These are phyloP conservation scores for Formicarius rufipectus DNA, from an alignment of 2,113 vertebrate species.

Conservation along the genomic window DNA sequence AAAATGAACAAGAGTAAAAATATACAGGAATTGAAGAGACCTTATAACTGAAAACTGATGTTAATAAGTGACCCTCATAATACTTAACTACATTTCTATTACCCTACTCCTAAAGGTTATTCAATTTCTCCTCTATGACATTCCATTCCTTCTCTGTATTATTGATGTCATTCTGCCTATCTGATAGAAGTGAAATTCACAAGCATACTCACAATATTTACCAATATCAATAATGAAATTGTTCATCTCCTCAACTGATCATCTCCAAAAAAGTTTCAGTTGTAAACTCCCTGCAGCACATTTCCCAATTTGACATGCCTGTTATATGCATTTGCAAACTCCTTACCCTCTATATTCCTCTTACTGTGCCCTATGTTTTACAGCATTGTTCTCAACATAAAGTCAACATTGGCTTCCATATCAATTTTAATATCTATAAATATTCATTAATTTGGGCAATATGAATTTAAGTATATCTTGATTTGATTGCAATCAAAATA, in stretches of 20 bases:
- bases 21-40: background rate
- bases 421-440: background rate
- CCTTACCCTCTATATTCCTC: background rate
- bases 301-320: background rate
- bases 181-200: background rate
- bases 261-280: background rate
- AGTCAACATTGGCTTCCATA: background rate
- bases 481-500: background rate
- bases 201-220: background rate
- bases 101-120: background rate
- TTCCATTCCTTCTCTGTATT: background rate
- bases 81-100: background rate
- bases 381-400: background rate
- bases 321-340: background rate
- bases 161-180: background rate
- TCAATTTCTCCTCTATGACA: background rate
- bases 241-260: too few species aligned
- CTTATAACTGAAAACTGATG: background rate
- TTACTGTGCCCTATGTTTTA: background rate
- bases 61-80: background rate
- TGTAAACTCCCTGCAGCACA: background rate
- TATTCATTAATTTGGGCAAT: background rate
- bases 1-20: background rate
- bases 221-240: background rate
- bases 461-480: background rate